Conservation (phyloP, 2,797 vertebrate genomes). For the Masticophis lateralis region DNA sequence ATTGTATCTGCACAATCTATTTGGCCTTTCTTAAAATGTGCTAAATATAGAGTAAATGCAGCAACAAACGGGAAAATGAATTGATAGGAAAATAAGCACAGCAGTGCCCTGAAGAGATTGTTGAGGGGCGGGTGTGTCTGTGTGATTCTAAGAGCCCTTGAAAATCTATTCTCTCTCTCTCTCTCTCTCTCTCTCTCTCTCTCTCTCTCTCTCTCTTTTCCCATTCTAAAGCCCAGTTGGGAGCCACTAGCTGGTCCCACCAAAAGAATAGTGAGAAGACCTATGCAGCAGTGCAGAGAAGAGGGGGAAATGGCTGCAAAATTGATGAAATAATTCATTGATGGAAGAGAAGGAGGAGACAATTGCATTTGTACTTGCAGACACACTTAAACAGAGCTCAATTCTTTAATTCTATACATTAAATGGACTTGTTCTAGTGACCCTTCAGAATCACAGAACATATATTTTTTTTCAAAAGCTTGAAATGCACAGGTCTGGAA, state of each 20-base stretch:
- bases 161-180: slow-evolving; percentile 35
- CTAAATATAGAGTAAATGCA: slow-evolving; percentile 68
- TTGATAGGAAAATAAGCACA: slow-evolving; percentile 70
- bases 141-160: slow-evolving; percentile 44
- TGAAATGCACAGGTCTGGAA: background rate
- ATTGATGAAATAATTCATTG: background rate
- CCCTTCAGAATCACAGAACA: background rate
- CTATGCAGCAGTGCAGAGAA: background rate
- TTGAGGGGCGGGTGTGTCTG: background rate
- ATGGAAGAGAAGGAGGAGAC: background rate
- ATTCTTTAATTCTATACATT: background rate
- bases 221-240: slow-evolving; percentile 43
- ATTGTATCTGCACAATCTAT: slow-evolving; percentile 59
- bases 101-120: slow-evolving; percentile 55
- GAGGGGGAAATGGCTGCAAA: background rate
- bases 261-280: slow-evolving; percentile 15
- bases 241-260: slow-evolving; percentile 28
- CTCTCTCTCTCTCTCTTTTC: slow-evolving; percentile 38
- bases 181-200: slow-evolving; percentile 21
- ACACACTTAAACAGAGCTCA: background rate
- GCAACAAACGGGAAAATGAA: slow-evolving; percentile 63
- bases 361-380: background rate
- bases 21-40: slow-evolving; percentile 60
- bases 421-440: background rate
- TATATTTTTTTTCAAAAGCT: background rate